phyloP scores from a whole-genome alignment of 2,888 invertebrate genomes.

The Osmoderma eremita region DNA sequence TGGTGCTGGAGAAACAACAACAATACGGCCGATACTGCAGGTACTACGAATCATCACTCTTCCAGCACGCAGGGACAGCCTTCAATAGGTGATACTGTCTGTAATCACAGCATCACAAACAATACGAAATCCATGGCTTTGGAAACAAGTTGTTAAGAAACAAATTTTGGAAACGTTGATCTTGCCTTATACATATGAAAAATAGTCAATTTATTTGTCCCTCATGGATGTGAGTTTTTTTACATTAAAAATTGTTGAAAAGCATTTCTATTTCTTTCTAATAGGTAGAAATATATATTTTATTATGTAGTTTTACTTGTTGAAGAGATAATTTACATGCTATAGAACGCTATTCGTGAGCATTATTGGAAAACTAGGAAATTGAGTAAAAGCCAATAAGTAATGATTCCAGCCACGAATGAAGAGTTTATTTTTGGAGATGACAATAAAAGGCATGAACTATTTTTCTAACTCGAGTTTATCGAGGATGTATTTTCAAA shows the following conservation, averaged over 20 bases:
- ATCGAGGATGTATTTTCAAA: constrained; percentile 6
- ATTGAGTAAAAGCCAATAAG: neutral
- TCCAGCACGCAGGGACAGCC: constrained; percentile 83
- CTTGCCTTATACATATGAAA: constrained; percentile 23
- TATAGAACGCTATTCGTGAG: constrained; percentile 21
- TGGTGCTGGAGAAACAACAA: constrained; percentile 66
- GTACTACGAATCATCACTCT: constrained; percentile 75
- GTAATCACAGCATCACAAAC: constrained; percentile 77
- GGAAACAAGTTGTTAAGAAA: constrained; percentile 67
- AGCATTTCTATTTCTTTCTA: too few species aligned
- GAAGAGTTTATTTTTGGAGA: constrained; percentile 9
- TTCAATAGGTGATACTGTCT: constrained; percentile 81
- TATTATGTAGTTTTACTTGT: constrained; percentile 2
- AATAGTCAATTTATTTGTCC: neutral
- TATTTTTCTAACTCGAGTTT: constrained; percentile 27
- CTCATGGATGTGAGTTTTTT: neutral
- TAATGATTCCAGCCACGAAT: constrained; percentile 7
- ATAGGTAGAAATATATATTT: too few species aligned
- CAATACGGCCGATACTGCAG: constrained; percentile 66
- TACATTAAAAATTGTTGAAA: neutral
- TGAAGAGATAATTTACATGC: too few species aligned
- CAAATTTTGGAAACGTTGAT: constrained; percentile 5
- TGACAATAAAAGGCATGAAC: constrained; percentile 24
- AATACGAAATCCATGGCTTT: constrained; percentile 65
- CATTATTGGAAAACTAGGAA: neutral